Percentiles rank a stretch among this genome's conserved stretches.
These are phyloP conservation scores for Onychorhynchus coronatus DNA, from an alignment of 2,113 vertebrate genomes.

Conservation along the genomic window DNA sequence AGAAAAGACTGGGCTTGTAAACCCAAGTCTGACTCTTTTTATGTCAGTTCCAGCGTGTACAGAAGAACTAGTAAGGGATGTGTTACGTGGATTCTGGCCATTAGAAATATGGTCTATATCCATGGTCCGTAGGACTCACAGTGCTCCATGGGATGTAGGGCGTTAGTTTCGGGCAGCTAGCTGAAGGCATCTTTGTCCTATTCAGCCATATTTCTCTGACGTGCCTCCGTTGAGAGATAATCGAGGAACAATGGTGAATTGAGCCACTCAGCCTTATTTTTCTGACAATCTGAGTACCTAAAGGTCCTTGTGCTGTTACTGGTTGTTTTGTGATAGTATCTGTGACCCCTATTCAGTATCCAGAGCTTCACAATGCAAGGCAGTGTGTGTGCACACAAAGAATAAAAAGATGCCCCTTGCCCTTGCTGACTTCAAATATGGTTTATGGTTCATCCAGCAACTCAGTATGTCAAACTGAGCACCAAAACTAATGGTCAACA, in stretches of 20 bases:
- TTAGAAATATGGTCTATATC: neutral
- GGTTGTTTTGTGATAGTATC: neutral
- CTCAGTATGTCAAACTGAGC: neutral
- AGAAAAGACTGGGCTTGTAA: neutral
- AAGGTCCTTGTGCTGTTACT: neutral
- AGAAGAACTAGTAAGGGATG: neutral
- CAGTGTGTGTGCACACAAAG: neutral
- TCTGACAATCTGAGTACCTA: slow-evolving; percentile 10
- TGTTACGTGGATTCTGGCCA: neutral
- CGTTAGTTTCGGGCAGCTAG: neutral
- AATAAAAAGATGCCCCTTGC: neutral
- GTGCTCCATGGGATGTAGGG: neutral
- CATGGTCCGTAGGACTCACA: neutral
- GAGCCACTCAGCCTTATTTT: neutral
- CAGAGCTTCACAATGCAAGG: neutral
- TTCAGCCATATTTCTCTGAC: neutral
- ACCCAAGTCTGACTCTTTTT: neutral
- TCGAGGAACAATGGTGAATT: slow-evolving; percentile 8
- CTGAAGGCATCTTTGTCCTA: neutral
- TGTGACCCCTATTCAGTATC: neutral
- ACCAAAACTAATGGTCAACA: neutral
- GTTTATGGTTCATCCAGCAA: neutral
- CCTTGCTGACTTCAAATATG: neutral
- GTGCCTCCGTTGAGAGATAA: neutral
- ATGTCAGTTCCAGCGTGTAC: neutral